These are phyloP conservation scores for Zootoca vivipara DNA, from an alignment of 2,113 vertebrate genomes.

Conservation along the genomic window DNA sequence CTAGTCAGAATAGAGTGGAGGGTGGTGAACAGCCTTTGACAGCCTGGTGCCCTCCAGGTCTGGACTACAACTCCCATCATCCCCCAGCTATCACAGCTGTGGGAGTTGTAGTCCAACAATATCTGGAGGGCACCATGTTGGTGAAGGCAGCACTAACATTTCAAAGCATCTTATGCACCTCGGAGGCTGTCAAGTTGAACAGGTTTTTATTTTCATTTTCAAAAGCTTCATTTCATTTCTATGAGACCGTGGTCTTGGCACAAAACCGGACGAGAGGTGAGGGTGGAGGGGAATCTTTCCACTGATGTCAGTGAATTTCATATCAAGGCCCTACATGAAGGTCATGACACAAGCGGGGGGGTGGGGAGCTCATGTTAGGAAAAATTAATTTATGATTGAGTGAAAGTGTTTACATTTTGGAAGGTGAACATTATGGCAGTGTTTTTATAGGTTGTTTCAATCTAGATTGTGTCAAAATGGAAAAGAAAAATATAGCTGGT, in stretches of 20 bases:
- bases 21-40: too few species aligned
- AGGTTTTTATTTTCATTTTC: background rate
- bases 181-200: background rate
- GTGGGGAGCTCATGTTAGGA: background rate
- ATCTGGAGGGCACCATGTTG: background rate
- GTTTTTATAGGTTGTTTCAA: background rate
- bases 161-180: background rate
- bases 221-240: background rate
- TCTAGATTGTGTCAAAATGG: background rate
- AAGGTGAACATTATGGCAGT: conserved; percentile 6
- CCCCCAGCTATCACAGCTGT: too few species aligned
- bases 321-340: background rate
- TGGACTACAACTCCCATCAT: too few species aligned
- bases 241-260: background rate
- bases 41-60: too few species aligned
- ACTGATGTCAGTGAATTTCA: accelerated
- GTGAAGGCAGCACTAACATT: background rate
- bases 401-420: conserved; percentile 21
- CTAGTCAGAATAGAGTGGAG: background rate
- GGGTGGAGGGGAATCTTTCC: background rate
- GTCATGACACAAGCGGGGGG: background rate
- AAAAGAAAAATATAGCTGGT: background rate
- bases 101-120: too few species aligned
- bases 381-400: conserved; percentile 16
- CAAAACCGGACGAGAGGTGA: accelerated